Base-by-base conservation (phyloP, 2,888 invertebrate species). In the Caenorhabditis sulstoni region DNA sequence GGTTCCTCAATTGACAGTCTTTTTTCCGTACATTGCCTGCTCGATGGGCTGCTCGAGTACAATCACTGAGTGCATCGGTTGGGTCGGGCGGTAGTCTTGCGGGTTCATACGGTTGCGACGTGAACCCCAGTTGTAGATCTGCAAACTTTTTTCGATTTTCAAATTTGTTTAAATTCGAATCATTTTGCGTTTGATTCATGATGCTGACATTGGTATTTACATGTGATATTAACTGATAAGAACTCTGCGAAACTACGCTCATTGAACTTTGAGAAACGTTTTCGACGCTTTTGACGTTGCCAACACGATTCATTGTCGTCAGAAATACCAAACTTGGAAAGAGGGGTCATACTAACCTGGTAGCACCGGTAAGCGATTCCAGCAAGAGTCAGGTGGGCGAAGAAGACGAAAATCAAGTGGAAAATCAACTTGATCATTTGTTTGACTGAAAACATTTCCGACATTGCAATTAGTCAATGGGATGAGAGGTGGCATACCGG, bases 1-100 rank as follows among this genome's bases (percentile, higher is more conserved):
- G n/a, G n/a, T n/a, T 41, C 23, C n/a, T 70, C 37, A 70, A 50
- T 57, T 73, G 22, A 73, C 64, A 0, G 66, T 18, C 53, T 83
- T 85, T 55, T 85, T 86, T 49, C 86, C 86, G 18, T 86, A 86
- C 84, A 86, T 86, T 8, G 86, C 86, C 57, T 86, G 79, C 52
- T 86, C 86, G 11, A 86, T 85, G 5, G 86, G 86, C 61, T 86
- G 86, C 61, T 86, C 83, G 16, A 86, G 59, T 11, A 85, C 81
- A 55, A 86, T 86, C 2, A 86, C 81, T 14, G 80, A 78, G 68
- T 84, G 85, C 61, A 81, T 79, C 35, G 80, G 81, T 44, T 78
- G 81, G 11, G 79, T 73, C 11, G 78, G 47, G 18, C 61, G 70
- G 52, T 81, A 84, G 52, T 81, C 81, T 11, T 68, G 73, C 9